Evolutionary conservation across 2,113 vertebrate species (phyloP).

Genomic region (Pionites leucogaster): DNA sequence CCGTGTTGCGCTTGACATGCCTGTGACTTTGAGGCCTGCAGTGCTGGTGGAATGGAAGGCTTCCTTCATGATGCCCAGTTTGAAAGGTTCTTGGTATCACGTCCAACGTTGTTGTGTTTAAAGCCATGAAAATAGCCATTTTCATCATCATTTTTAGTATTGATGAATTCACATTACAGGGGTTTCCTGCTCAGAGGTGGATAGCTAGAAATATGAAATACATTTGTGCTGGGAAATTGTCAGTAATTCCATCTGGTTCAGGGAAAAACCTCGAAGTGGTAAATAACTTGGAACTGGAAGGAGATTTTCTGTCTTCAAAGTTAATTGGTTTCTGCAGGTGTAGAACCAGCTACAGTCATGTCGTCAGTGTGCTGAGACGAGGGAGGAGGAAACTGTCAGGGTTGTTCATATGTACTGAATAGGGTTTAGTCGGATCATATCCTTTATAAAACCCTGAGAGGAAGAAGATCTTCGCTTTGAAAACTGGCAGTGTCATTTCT

Average conservation of each 20-base stretch:
- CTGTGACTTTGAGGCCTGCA: background rate
- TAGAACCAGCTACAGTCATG: background rate
- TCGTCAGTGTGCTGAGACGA: background rate
- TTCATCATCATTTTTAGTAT: background rate
- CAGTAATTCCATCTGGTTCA: background rate
- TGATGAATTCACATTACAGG: background rate
- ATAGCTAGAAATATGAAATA: background rate
- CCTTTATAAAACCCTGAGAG: background rate
- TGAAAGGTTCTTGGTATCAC: background rate
- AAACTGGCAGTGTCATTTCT: background rate
- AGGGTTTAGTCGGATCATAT: background rate
- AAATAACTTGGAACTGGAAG: background rate
- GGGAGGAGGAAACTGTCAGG: background rate
- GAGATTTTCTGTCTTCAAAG: background rate
- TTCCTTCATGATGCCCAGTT: background rate
- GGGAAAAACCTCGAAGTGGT: background rate
- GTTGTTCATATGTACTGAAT: background rate
- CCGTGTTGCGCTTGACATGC: background rate
- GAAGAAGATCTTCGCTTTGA: background rate
- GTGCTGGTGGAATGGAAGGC: fast-evolving
- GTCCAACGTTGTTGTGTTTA: background rate
- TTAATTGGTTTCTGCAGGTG: background rate
- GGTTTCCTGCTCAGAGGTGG: background rate
- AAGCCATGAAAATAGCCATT: background rate
- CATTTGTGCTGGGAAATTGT: background rate